These are phyloP conservation scores for Phrynocephalus vlangalii DNA, from an alignment of 2,797 vertebrate genomes.

Conservation along the genomic window DNA sequence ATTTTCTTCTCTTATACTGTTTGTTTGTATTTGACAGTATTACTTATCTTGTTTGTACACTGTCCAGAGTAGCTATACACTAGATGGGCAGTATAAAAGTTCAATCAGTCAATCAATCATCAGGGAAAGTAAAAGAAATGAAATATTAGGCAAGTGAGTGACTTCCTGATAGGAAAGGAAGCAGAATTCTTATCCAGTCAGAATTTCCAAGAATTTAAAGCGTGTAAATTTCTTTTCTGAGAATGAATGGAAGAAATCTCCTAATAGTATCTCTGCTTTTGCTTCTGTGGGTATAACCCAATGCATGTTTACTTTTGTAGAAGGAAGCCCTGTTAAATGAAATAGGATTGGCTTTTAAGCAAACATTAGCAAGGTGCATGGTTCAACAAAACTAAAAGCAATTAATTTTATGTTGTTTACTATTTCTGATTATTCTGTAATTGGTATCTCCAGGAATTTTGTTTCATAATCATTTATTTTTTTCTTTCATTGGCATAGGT, in stretches of 20 bases:
- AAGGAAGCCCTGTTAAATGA: neutral
- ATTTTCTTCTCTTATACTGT: no score
- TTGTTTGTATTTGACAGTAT: no score
- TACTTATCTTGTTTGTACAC: no score
- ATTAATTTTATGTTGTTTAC: neutral
- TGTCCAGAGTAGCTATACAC: no score
- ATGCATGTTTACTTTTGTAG: neutral
- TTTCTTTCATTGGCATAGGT: conserved; percentile 71
- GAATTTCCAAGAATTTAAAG: neutral
- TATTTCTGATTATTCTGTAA: neutral
- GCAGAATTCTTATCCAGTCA: neutral
- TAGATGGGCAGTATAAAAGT: no score
- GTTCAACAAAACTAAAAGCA: neutral
- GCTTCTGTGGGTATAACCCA: neutral
- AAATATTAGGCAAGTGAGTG: neutral
- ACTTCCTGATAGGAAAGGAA: neutral
- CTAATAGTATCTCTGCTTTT: neutral
- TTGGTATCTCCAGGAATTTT: conserved; percentile 37
- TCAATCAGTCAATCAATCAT: no score
- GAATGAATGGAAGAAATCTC: neutral
- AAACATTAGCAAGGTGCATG: neutral
- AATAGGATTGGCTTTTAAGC: neutral
- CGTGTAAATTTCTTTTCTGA: neutral
- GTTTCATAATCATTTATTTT: conserved; percentile 50
- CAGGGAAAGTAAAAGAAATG: neutral